Evolutionary conservation across 2,113 vertebrate species (phyloP).

Genomic region (Irena cyanogastra): DNA sequence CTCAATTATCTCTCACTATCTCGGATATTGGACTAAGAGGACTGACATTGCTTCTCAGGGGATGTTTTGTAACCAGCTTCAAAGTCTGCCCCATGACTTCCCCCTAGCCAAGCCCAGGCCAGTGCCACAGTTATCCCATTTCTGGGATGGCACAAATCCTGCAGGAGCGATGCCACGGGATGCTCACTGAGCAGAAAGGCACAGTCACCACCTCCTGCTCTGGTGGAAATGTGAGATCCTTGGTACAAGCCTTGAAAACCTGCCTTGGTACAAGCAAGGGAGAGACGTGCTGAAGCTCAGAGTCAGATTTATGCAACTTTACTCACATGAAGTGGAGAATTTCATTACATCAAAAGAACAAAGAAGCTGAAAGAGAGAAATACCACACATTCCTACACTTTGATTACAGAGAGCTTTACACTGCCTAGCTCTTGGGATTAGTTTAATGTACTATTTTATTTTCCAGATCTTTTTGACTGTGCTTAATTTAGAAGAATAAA

Average conservation of each 20-base stretch:
- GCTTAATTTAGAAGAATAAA: not conserved
- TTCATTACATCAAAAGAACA: not conserved
- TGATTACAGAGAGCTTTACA: not conserved
- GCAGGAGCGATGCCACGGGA: not conserved
- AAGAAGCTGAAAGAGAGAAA: not conserved
- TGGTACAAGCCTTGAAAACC: not conserved
- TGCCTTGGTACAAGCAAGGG: not conserved
- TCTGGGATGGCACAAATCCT: not conserved
- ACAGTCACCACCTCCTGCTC: not conserved
- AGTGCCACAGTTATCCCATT: not conserved
- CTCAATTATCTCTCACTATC: slow-evolving; percentile 37
- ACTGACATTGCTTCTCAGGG: not conserved
- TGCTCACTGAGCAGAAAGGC: not conserved
- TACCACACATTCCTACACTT: not conserved
- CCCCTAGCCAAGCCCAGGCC: not conserved
- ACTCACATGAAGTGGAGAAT: not conserved
- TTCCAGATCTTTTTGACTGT: not conserved
- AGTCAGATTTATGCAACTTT: not conserved
- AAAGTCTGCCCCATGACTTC: not conserved
- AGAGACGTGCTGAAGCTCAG: not conserved
- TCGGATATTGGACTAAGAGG: slow-evolving; percentile 7
- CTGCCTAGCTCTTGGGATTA: not conserved
- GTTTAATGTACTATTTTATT: not conserved
- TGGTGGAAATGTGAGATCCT: not conserved
- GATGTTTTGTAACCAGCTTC: not conserved